Conservation (phyloP, 92 coral and sea anemone species). For the Hydrozoanthus gracilis region DNA sequence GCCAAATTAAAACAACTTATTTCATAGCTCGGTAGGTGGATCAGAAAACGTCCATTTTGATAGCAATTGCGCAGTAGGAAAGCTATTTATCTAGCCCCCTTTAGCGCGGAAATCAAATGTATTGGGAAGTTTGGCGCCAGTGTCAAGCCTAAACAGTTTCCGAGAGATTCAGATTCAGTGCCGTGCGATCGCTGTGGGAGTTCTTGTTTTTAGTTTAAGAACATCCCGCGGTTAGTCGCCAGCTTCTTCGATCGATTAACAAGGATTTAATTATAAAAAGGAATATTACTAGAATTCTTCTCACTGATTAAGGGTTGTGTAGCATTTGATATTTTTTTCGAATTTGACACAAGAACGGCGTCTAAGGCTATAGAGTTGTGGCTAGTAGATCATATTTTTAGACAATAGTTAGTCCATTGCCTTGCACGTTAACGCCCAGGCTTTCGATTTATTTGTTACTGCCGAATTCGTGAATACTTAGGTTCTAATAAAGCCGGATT, state of each 20-base stretch:
- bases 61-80: neutral
- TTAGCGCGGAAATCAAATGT: conserved; percentile 25
- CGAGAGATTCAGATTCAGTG: neutral
- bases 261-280: neutral
- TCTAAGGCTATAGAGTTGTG: too few species aligned
- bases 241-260: neutral
- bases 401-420: too few species aligned
- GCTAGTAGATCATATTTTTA: too few species aligned
- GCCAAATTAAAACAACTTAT: neutral
- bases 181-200: neutral
- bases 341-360: too few species aligned
- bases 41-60: neutral
- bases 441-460: too few species aligned
- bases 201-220: neutral
- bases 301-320: too few species aligned
- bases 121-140: conserved; percentile 24
- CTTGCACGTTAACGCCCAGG: too few species aligned
- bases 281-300: neutral
- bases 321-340: too few species aligned
- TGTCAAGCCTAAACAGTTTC: neutral
- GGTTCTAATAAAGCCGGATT: neutral
- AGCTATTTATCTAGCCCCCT: neutral
- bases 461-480: too few species aligned
- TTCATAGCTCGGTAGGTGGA: neutral
- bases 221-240: neutral